Conservation (phyloP, 2,888 invertebrate species). For the Liposcelis brunnea region DNA sequence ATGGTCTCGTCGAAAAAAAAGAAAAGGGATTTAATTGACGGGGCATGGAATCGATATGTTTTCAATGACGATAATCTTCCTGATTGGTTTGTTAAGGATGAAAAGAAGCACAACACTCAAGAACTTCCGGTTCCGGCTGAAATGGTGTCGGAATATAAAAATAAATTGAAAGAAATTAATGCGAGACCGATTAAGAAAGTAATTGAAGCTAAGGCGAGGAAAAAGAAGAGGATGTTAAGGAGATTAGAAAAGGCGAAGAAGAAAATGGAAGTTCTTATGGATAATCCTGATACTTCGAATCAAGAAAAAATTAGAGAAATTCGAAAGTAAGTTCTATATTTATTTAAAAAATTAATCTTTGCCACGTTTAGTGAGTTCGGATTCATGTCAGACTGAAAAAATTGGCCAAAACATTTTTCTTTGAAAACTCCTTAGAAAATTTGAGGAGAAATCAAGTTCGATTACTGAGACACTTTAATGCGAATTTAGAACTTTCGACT, state of each 20-base stretch:
- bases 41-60: slow-evolving; percentile 82
- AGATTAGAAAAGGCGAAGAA: slow-evolving; percentile 88
- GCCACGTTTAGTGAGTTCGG: too few relatives aligned
- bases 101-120: slow-evolving; percentile 73
- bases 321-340: slow-evolving; percentile 46
- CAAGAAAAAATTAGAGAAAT: slow-evolving; percentile 85
- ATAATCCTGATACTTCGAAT: slow-evolving; percentile 76
- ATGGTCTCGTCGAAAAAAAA: slow-evolving; percentile 81
- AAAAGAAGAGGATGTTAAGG: slow-evolving; percentile 76
- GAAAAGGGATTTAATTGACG: slow-evolving; percentile 76
- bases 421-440: not conserved
- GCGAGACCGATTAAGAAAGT: slow-evolving; percentile 94
- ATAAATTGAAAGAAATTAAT: slow-evolving; percentile 69
- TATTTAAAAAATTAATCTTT: slow-evolving; percentile 1
- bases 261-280: slow-evolving; percentile 85
- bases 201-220: slow-evolving; percentile 92
- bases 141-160: slow-evolving; percentile 69
- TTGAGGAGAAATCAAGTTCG: too few relatives aligned
- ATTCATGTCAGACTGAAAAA: too few relatives aligned
- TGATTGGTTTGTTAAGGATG: slow-evolving; percentile 92
- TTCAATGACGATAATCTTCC: slow-evolving; percentile 86
- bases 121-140: slow-evolving; percentile 73
- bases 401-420: not conserved
- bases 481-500: too few relatives aligned
- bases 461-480: too few relatives aligned